These are phyloP conservation scores for Monodelphis domestica DNA, from an alignment of 2,797 vertebrate genomes.

Conservation along the genomic window DNA sequence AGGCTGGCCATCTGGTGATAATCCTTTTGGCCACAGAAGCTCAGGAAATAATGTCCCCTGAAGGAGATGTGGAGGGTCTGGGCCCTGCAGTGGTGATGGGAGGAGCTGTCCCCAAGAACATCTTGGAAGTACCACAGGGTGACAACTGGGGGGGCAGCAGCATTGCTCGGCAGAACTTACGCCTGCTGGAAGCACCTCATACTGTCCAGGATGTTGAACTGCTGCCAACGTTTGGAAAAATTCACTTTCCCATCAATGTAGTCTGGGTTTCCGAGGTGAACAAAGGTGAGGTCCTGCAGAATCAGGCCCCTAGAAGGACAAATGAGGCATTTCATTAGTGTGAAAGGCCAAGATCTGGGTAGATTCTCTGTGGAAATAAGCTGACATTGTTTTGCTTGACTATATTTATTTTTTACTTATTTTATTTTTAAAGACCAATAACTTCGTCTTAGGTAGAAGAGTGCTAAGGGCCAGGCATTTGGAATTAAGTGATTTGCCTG, in stretches of 20 bases:
- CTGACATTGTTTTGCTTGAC: no score
- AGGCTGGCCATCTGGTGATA: neutral
- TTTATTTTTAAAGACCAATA: no score
- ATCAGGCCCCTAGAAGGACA: constrained; percentile 91
- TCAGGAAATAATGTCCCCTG: neutral
- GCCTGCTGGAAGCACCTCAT: constrained; percentile 99
- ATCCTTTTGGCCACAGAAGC: neutral
- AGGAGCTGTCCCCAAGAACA: neutral
- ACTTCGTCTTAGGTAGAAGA: no score
- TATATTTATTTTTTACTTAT: neutral
- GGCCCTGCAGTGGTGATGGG: neutral
- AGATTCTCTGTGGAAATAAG: neutral
- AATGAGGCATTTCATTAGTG: constrained; percentile 62
- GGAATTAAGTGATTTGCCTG: no score
- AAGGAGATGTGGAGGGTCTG: neutral
- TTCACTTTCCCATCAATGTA: constrained; percentile 97
- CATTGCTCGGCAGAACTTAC: constrained; percentile 85
- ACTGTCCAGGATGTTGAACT: constrained; percentile 99
- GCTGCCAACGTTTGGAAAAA: constrained; percentile 99
- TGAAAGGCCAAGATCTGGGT: neutral
- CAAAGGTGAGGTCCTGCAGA: constrained; percentile 98
- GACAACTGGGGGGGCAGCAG: neutral
- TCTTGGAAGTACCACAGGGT: neutral
- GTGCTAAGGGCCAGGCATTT: no score
- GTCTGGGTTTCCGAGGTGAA: constrained; percentile 98